Evolutionary conservation across 2,797 vertebrate species (phyloP).

Genomic region (Chaetodon trifasciatus): DNA sequence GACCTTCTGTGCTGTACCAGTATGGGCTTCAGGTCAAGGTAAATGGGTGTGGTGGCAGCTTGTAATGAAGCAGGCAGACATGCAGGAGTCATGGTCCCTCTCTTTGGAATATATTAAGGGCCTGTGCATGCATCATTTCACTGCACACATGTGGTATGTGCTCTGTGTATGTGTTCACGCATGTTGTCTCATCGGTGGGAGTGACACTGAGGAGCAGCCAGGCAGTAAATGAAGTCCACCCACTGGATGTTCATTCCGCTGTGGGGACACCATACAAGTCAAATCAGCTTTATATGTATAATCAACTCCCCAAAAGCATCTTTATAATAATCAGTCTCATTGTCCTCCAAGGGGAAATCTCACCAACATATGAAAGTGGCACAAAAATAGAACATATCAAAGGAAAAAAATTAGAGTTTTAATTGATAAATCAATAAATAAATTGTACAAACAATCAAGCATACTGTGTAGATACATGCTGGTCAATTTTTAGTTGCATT

Average conservation of each 20-base stretch:
- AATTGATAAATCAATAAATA: not conserved
- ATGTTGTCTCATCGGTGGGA: constrained; percentile 10
- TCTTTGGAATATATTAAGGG: constrained; percentile 25
- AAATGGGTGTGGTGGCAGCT: constrained; percentile 47
- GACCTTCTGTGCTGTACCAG: constrained; percentile 9
- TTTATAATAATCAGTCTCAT: not conserved
- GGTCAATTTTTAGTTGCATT: no score
- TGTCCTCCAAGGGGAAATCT: not conserved
- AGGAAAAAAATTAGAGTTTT: not conserved
- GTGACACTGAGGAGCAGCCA: constrained; percentile 42
- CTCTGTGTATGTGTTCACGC: constrained; percentile 25
- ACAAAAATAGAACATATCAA: not conserved
- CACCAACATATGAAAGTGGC: not conserved
- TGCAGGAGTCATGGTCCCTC: constrained; percentile 56
- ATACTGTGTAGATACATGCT: not conserved
- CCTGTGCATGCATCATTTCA: constrained; percentile 42
- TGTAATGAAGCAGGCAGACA: constrained; percentile 61
- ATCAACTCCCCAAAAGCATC: not conserved
- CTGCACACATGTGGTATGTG: constrained; percentile 1
- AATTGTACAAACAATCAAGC: not conserved
- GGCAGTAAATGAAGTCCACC: constrained; percentile 56
- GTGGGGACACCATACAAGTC: constrained; percentile 19
- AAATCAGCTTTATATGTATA: constrained; percentile 10
- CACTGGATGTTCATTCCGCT: constrained; percentile 35
- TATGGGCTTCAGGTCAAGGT: constrained; percentile 67